Evolutionary conservation across 2,888 invertebrate species (phyloP), one percentile per base, ranked within the genome.

Genomic region (Orthosia gracilis): DNA sequence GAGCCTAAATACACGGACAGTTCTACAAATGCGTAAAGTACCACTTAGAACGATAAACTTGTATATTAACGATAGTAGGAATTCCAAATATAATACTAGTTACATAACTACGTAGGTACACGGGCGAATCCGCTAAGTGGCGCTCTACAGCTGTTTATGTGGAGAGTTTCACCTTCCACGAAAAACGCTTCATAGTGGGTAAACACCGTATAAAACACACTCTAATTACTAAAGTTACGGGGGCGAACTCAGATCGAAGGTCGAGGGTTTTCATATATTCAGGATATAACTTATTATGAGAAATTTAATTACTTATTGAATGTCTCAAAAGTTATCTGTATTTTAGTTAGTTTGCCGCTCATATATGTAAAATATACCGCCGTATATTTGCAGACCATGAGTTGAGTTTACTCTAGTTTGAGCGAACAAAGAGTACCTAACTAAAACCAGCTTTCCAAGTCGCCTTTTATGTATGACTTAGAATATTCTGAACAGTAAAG

Each of bases 131-230:
- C 40, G 31, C 40, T 26, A 13, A 78, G 52, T 49, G 63, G 18
- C 52, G 4, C 59, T 54, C 18, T 26, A 45, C 26, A 58, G 40
- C 78, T 64, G 71, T 64, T 78, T 70, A 59, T 50, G 63, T 54
- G n/a, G 18, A 59, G 78, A 78, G 49, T 78, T 78, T 40, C 23
- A 64, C 52, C 40, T 63, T 71, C 26, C 49, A 54, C 23, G 49
- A n/a, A n/a, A n/a, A n/a, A n/a, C n/a, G n/a, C n/a, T n/a, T n/a
- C n/a, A n/a, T n/a, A n/a, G n/a, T n/a, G n/a, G n/a, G n/a, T n/a
- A n/a, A n/a, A n/a, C n/a, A n/a, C n/a, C n/a, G n/a, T n/a, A n/a
- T n/a, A n/a, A n/a, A n/a, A n/a, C n/a, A n/a, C n/a, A n/a, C n/a
- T n/a, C n/a, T n/a, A n/a, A n/a, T n/a, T n/a, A n/a, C 54, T 45